Percentiles rank a stretch among this genome's conserved stretches.
Evolutionary conservation across 2,888 invertebrate species (phyloP).

Genomic region (Eupithecia vulgata): DNA sequence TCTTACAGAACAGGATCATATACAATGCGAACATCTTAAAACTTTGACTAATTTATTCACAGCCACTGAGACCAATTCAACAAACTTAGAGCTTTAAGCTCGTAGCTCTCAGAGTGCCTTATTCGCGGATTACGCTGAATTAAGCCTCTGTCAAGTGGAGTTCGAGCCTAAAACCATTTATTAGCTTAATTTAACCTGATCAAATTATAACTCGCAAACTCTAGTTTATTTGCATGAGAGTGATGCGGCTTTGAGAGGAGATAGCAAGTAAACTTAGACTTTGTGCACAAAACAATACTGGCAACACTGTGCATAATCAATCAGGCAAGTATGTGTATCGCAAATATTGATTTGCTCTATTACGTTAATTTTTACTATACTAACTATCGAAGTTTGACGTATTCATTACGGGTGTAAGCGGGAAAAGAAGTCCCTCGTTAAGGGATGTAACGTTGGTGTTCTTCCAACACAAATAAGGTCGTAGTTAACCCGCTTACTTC

Average conservation of each 20-base stretch:
- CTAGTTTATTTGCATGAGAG: conserved; percentile 18
- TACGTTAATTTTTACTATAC: too few species aligned
- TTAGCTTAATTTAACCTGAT: conserved; percentile 19
- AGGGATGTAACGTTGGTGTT: too few species aligned
- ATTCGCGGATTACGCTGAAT: conserved; percentile 23
- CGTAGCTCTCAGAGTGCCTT: conserved; percentile 9
- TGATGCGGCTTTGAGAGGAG: background rate
- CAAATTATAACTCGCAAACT: conserved; percentile 27
- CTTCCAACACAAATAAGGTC: too few species aligned
- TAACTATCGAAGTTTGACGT: too few species aligned
- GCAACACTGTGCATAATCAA: background rate
- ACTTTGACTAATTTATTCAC: background rate
- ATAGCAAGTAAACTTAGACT: background rate
- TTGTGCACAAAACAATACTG: background rate
- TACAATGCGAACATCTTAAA: background rate
- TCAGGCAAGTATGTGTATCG: too few species aligned
- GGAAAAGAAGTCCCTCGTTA: too few species aligned
- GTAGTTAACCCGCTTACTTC: too few species aligned
- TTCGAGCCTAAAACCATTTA: conserved; percentile 21
- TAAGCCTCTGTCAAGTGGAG: conserved; percentile 20
- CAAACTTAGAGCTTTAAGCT: conserved; percentile 22
- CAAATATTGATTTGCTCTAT: too few species aligned
- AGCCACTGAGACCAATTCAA: conserved; percentile 11
- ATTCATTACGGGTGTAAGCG: too few species aligned
- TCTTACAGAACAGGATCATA: background rate